Conservation (phyloP, 2,113 vertebrate species). For the Urocitellus parryii region DNA sequence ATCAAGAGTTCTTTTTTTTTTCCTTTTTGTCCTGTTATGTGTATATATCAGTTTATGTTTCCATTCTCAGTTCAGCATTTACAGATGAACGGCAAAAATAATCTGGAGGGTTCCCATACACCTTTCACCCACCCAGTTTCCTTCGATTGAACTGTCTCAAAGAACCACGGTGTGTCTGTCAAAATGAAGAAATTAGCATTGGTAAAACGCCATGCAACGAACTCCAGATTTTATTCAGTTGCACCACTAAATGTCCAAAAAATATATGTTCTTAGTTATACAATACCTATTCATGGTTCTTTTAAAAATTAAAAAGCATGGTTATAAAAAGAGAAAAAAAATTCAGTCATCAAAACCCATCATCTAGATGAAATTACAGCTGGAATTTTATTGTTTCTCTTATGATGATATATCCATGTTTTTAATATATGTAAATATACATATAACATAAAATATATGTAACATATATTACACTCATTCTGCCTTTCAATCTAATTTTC, state of each 20-base stretch:
- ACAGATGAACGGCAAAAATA: background rate
- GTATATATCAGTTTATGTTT: background rate
- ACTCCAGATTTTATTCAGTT: background rate
- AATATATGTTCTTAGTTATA: background rate
- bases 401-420: background rate
- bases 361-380: background rate
- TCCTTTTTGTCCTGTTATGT: background rate
- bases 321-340: too few relatives aligned
- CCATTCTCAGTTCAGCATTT: background rate
- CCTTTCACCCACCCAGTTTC: background rate
- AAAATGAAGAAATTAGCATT: background rate
- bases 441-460: too few relatives aligned
- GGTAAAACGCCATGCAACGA: background rate
- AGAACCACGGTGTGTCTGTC: background rate
- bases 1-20: background rate
- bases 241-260: background rate
- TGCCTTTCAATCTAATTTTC: background rate
- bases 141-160: background rate
- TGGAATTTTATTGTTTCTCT: background rate
- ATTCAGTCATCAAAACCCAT: background rate
- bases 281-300: background rate
- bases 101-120: rapidly evolving
- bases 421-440: too few relatives aligned
- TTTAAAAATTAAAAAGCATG: background rate
- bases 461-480: background rate